A percentile compares a stretch with the other conserved stretches of the same genome.
Evolutionary conservation across 2,797 vertebrate genomes (phyloP).

Genomic region (Arnoldichthys spilopterus): DNA sequence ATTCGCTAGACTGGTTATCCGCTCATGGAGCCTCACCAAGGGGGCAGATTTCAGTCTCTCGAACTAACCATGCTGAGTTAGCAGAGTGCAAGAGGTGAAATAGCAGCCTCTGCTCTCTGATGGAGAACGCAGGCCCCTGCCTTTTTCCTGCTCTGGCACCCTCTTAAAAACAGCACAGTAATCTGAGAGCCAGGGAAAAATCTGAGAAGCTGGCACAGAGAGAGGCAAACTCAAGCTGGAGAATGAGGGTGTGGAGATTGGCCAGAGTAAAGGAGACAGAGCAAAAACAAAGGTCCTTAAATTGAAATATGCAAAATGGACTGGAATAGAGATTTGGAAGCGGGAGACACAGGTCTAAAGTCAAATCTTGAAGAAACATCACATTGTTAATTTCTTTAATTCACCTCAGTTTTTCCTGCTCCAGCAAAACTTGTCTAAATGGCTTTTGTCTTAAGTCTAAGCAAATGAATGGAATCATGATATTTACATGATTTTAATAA

Average conservation of each 20-base stretch:
- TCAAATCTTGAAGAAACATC: slow-evolving; percentile 4
- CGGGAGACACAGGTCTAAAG: slow-evolving; percentile 16
- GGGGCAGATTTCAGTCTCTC: slow-evolving; percentile 51
- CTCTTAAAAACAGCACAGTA: slow-evolving; percentile 38
- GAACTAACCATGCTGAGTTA: slow-evolving; percentile 60
- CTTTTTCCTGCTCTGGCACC: slow-evolving; percentile 20
- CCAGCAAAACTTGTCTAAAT: no score
- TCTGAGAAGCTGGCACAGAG: slow-evolving; percentile 21
- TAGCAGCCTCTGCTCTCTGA: slow-evolving; percentile 20
- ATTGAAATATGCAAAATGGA: not conserved
- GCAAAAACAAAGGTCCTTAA: not conserved
- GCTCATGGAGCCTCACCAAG: not conserved
- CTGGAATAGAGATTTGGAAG: not conserved
- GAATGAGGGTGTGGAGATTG: not conserved
- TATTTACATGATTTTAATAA: no score
- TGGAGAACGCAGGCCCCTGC: slow-evolving; percentile 1
- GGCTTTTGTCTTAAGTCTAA: no score
- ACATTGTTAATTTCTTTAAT: no score
- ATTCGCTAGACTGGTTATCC: not conserved
- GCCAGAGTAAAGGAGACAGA: not conserved
- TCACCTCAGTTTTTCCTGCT: no score
- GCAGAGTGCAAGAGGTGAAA: slow-evolving; percentile 38
- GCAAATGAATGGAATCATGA: no score
- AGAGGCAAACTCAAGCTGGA: slow-evolving; percentile 1
- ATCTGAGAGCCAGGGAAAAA: slow-evolving; percentile 37